Base-by-base conservation (phyloP, 2,113 vertebrate genomes). In the Nycticryphes semicollaris region DNA sequence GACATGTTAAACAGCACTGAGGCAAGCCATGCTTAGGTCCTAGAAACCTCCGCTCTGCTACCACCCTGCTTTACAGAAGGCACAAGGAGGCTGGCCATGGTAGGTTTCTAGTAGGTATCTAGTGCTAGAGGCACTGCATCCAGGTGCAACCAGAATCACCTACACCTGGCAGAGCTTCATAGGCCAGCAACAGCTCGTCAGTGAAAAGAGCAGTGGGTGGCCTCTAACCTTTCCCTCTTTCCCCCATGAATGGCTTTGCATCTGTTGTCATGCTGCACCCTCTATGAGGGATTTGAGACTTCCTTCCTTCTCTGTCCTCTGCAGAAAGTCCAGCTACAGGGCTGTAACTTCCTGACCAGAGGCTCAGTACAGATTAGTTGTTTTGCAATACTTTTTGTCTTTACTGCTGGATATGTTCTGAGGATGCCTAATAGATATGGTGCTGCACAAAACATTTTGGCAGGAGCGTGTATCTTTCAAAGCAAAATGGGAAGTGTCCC, bases 31-130 rank as follows among this genome's bases (percentile, higher is more conserved):
- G 23, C 19, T 63, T 3, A 2, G n/a, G 27, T 60, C 67, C 43
- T 63, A 79, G 59, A 74, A 83, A 31, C 39, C 23, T 63, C 43
- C 1, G 0, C 41, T 62, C 24, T 8, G 28, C n/a, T 41, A 20
- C 64, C 6, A 3, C n/a, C 37, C 11, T 66, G 24, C 14, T 41
- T 84, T 66, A 19, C 39, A 72, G 30, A 27, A 27, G 67, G 19
- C 17, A 27, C 16, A 17, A 48, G 18, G n/a, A 67, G 3, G 5
- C 35, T 67, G 53, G 6, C 19, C 9, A 4, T 0, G 0, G 9
- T 84, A 14, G 5, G 8, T 79, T 83, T 87, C 54, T 37, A 48
- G 25, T 35, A 54, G 33, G 9, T 62, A 28, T 62, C 18, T 20
- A 7, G 23, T 57, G 24, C 69, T 50, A 35, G 17, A 28, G 41